A percentile compares a stretch with the other conserved stretches of the same genome.
Evolutionary conservation across 2,797 vertebrate species (phyloP).

Genomic region (Atherinosoma microstoma): DNA sequence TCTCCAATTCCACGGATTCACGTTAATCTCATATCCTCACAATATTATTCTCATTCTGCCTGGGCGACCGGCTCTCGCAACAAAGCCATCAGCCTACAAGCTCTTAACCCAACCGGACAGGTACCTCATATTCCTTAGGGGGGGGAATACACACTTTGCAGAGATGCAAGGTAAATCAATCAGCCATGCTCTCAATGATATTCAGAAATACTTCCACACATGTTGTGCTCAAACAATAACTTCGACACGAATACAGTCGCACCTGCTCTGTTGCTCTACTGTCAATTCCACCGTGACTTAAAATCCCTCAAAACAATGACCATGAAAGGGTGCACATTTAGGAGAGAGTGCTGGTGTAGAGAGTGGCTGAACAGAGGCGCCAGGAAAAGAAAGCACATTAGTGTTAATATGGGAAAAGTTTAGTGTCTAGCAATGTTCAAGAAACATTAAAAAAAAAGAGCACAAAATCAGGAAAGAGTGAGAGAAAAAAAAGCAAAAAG

Average conservation of each 20-base stretch:
- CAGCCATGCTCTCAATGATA: constrained; percentile 66
- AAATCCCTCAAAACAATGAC: constrained; percentile 50
- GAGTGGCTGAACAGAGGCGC: neutral
- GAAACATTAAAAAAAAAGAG: constrained; percentile 34
- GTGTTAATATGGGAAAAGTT: constrained; percentile 61
- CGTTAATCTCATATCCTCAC: constrained; percentile 73
- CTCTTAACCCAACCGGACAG: constrained; percentile 71
- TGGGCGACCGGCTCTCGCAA: constrained; percentile 50
- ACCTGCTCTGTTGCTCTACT: constrained; percentile 72
- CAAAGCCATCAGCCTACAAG: constrained; percentile 73
- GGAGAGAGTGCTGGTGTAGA: constrained; percentile 24
- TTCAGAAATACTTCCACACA: constrained; percentile 58
- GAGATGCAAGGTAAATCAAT: constrained; percentile 68
- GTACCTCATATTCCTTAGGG: constrained; percentile 52
- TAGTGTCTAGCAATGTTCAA: neutral
- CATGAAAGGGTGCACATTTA: constrained; percentile 27
- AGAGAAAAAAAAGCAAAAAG: constrained; percentile 1
- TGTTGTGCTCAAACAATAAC: constrained; percentile 51
- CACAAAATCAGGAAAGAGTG: neutral
- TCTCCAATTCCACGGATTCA: constrained; percentile 61
- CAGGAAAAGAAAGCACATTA: constrained; percentile 23
- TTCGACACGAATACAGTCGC: constrained; percentile 42
- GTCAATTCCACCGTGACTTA: constrained; percentile 52
- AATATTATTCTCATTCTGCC: constrained; percentile 64
- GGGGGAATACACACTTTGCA: constrained; percentile 39